Evolutionary conservation across 2,797 vertebrate genomes (phyloP).

Genomic region (Acipenser transmontanus): DNA sequence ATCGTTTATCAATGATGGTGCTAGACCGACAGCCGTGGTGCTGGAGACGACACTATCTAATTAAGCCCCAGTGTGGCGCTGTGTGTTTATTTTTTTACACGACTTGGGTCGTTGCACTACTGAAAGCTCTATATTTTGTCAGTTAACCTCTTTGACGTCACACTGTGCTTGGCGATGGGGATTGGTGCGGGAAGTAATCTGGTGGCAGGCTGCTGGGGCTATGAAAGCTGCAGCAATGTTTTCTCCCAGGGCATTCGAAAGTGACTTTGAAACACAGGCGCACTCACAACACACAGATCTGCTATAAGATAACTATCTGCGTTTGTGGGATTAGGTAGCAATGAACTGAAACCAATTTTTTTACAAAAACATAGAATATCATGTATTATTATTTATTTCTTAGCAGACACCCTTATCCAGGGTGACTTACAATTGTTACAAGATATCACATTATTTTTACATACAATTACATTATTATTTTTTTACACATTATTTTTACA

Average conservation of each 20-base stretch:
- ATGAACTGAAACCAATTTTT: too few relatives aligned
- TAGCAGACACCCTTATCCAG: too few relatives aligned
- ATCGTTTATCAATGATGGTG: conserved; percentile 33
- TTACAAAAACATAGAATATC: too few relatives aligned
- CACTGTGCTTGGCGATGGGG: not conserved
- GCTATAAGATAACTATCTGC: too few relatives aligned
- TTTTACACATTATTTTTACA: too few relatives aligned
- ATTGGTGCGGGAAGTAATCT: not conserved
- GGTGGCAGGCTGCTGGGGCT: conserved; percentile 21
- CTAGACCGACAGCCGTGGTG: conserved; percentile 35
- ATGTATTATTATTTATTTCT: too few relatives aligned
- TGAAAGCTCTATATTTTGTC: conserved; percentile 26
- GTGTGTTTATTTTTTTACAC: conserved; percentile 43
- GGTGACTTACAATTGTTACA: too few relatives aligned
- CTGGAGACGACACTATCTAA: conserved; percentile 57
- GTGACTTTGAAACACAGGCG: conserved; percentile 1
- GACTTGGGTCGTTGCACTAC: conserved; percentile 42
- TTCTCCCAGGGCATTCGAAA: not conserved
- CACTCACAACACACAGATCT: too few relatives aligned
- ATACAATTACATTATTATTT: too few relatives aligned
- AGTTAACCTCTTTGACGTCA: not conserved
- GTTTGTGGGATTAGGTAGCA: too few relatives aligned
- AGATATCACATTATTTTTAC: too few relatives aligned
- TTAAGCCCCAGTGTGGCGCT: not conserved
- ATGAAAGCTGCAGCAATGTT: conserved; percentile 31